Evolutionary conservation across 2,888 invertebrate genomes (phyloP), one percentile per base, ranked within the genome.

Genomic region (Leucoma salicis): DNA sequence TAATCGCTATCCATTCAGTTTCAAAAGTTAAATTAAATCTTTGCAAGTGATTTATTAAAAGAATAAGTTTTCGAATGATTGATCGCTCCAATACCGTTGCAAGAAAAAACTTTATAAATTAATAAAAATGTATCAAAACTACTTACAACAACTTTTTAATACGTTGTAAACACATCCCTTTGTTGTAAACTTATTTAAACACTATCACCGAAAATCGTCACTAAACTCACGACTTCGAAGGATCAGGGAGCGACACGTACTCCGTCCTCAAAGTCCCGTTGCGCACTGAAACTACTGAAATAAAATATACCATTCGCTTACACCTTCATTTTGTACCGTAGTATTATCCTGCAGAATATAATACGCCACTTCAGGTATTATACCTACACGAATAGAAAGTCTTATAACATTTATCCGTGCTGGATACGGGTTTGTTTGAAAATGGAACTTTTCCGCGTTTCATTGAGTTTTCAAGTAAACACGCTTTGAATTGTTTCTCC

Each of bases 281-380:
- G 72, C 82, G 76, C 74, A 84, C 85, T 84, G 29, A 13, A 29
- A 21, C 12, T 29, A 29, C 21, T 21, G 80, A 70, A 65, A 61
- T 57, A 62, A 67, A 69, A 70, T 67, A 68, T 62, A 65, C 61
- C 60, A 63, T 59, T 36, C 35, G 52, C 66, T 65, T 63, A 53
- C 67, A 66, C 66, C 68, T 66, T 68, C 63, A 48, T 59, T 46
- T 50, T 48, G 66, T 82, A 74, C 84, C 82, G 85, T 84, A 85
- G 83, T 85, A 85, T 85, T 76, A 83, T 56, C 53, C 73, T 42
- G 33, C 68, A 35, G 37, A 49, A 58, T 68, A 27, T 18, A 51
- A 57, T 29, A 50, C 14, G 32, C 35, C 35, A 24, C 37, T 37
- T 40, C 42, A 49, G 14, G 28, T 46, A 37, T n/a, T n/a, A 13